Conservation (phyloP, 2,113 vertebrate genomes). For the Urocolius indicus region DNA sequence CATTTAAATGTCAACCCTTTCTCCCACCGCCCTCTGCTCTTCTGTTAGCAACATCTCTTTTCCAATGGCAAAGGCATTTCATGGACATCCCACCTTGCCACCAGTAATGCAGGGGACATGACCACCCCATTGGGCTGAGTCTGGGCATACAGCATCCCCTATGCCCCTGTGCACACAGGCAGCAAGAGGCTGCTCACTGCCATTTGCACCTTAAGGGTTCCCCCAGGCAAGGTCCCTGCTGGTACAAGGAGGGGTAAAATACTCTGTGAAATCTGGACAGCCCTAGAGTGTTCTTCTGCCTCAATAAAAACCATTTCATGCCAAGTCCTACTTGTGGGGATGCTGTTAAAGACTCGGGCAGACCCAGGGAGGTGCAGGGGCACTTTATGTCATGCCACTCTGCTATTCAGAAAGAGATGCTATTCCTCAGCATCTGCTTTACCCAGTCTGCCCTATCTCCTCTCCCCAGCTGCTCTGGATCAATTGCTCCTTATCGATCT, state of each 20-base stretch:
- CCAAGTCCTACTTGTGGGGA: not conserved
- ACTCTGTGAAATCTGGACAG: not conserved
- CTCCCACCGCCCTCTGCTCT: not conserved
- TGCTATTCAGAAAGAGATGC: not conserved
- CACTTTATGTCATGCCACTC: not conserved
- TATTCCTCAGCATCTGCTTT: not conserved
- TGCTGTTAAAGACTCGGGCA: accelerated
- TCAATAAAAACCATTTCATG: not conserved
- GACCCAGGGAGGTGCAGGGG: not conserved
- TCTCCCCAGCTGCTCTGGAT: conserved; percentile 32
- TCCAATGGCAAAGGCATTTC: not conserved
- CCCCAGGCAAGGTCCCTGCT: accelerated
- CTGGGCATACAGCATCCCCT: not conserved
- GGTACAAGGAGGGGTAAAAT: not conserved
- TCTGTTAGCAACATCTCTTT: not conserved
- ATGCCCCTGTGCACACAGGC: not conserved
- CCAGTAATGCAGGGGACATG: not conserved
- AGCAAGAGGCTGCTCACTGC: not conserved
- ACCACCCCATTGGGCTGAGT: not conserved
- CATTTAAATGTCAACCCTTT: conserved; percentile 9
- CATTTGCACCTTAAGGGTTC: not conserved
- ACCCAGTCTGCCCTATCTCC: not conserved
- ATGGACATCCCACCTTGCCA: not conserved
- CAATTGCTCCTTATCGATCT: not conserved
- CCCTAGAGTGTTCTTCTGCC: not conserved